phyloP scores from a whole-genome alignment of 2,888 invertebrate genomes.

The Dryocosmus kuriphilus region DNA sequence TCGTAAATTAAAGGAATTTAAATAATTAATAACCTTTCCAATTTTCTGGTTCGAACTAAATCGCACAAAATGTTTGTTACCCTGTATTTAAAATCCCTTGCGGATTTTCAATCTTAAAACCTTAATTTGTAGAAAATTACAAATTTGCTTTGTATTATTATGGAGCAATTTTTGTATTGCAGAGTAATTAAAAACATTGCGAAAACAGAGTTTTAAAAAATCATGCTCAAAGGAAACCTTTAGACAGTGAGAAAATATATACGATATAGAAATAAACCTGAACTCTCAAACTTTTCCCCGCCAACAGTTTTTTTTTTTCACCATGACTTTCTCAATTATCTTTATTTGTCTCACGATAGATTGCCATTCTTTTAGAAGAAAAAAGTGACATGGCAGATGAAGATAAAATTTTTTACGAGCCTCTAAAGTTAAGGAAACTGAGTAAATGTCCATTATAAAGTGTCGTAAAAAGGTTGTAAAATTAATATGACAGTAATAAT shows the following conservation, averaged over 20 bases:
- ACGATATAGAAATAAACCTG: neutral
- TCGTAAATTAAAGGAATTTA: no score
- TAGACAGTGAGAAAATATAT: neutral
- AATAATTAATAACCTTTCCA: no score
- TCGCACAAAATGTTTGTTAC: no score
- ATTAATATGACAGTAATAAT: no score
- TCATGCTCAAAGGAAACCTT: neutral
- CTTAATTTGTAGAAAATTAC: neutral
- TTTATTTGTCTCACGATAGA: neutral
- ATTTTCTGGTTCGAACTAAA: no score
- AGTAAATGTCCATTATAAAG: neutral
- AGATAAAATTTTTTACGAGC: neutral
- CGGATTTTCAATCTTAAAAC: no score
- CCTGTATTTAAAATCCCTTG: no score
- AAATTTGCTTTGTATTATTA: neutral
- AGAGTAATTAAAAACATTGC: neutral
- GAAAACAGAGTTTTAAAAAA: neutral
- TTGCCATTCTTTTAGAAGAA: neutral
- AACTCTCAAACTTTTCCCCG: neutral
- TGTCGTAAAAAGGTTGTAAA: neutral
- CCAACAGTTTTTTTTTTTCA: neutral
- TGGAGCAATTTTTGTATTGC: neutral
- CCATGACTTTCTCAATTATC: neutral
- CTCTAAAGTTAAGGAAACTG: neutral
- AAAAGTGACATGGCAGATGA: neutral